These are phyloP conservation scores for Lacanobia oleracea DNA, from an alignment of 2,888 invertebrate species.

Conservation along the genomic window DNA sequence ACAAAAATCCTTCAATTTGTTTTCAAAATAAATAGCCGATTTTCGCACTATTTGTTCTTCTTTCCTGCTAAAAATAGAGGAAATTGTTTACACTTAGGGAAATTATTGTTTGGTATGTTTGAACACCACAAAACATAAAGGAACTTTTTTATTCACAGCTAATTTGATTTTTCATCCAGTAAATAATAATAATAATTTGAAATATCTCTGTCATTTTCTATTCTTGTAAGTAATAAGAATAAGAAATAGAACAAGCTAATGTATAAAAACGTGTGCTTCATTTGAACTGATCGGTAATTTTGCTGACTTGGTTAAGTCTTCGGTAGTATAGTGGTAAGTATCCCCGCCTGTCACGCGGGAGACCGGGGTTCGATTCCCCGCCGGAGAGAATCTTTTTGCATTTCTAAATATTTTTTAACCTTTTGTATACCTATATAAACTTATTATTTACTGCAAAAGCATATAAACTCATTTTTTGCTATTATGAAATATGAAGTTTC, in stretches of 20 bases:
- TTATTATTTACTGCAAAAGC: not conserved
- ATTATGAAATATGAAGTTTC: too few species aligned
- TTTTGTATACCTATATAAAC: not conserved
- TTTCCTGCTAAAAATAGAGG: not conserved
- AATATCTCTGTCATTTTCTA: too few species aligned
- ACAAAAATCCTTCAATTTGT: too few species aligned
- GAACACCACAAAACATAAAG: too few species aligned
- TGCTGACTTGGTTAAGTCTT: accelerated
- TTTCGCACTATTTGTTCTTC: not conserved
- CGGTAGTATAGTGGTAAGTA: constrained; percentile 90
- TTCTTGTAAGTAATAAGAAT: not conserved
- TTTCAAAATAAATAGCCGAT: not conserved
- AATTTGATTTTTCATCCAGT: not conserved
- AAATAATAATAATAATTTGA: too few species aligned
- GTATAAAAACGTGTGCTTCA: not conserved
- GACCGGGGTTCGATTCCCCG: constrained; percentile 75
- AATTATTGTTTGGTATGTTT: not conserved
- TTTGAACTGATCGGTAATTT: constrained; percentile 24
- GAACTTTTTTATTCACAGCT: too few species aligned
- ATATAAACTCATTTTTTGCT: too few species aligned
- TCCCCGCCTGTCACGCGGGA: constrained; percentile 91
- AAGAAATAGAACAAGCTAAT: not conserved
- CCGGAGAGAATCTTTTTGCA: constrained; percentile 66
- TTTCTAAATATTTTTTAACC: constrained; percentile 1
- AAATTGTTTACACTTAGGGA: too few species aligned